Conservation (phyloP, 2,797 vertebrate species). For the Sebastes cheni region DNA sequence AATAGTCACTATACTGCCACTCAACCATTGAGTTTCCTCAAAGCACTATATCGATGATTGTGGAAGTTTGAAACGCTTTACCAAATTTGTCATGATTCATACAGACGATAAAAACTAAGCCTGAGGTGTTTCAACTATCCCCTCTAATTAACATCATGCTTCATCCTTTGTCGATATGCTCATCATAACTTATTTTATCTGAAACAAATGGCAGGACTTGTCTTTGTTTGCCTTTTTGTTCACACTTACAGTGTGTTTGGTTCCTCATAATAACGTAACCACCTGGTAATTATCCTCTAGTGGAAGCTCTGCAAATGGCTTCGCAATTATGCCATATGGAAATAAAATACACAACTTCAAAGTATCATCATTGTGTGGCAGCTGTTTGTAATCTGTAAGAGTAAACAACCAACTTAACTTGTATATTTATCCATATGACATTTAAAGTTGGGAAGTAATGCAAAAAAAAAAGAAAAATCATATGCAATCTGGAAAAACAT, state of each 20-base stretch:
- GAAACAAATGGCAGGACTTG: not conserved
- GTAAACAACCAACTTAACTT: not conserved
- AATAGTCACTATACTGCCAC: not conserved
- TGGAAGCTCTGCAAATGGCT: not conserved
- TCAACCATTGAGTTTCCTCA: not conserved
- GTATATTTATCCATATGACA: not conserved
- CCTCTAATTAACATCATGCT: not conserved
- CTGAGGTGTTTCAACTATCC: not conserved
- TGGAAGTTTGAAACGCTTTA: not conserved
- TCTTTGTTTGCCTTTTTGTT: not conserved
- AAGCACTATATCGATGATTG: not conserved
- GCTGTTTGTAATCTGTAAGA: conserved; percentile 13
- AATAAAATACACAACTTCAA: conserved; percentile 1
- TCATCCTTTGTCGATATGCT: not conserved
- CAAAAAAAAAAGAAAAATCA: not conserved
- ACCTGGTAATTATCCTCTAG: not conserved
- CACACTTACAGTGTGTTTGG: not conserved
- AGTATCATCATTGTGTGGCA: not conserved
- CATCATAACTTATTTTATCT: not conserved
- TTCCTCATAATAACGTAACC: not conserved
- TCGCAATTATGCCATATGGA: conserved; percentile 4
- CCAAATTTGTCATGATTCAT: not conserved
- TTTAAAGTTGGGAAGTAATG: not conserved
- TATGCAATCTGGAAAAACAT: not conserved
- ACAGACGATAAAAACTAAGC: not conserved